Conservation (phyloP, 1,140 invertebrate species). For the Bombus soroeensis region DNA sequence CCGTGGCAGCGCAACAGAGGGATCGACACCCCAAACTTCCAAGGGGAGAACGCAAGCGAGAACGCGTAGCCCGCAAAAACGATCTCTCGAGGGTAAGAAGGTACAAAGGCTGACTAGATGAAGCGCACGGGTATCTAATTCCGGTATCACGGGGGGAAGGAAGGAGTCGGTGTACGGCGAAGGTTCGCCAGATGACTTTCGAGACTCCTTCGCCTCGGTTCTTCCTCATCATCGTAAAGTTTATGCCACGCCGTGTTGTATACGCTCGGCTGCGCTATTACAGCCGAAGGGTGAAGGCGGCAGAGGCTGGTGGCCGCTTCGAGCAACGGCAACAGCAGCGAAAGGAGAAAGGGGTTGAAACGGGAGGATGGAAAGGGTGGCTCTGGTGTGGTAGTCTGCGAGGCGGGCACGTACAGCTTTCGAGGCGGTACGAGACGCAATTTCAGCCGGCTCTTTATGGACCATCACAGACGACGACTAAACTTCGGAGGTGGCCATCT, state of each 20-base stretch:
- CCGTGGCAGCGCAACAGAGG: not conserved
- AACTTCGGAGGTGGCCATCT: conserved; percentile 46
- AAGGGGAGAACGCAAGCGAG: too few relatives aligned
- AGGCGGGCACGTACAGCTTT: conserved; percentile 25
- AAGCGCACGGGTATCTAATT: conserved; percentile 40
- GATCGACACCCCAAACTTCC: too few relatives aligned
- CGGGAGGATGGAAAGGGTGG: not conserved
- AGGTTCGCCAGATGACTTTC: conserved; percentile 35
- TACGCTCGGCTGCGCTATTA: conserved; percentile 48
- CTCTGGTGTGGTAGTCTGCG: not conserved
- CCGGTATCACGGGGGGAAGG: conserved; percentile 19
- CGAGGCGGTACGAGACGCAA: conserved; percentile 43
- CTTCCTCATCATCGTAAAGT: conserved; percentile 63
- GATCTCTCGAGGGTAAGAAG: conserved; percentile 17
- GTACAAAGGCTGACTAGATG: conserved; percentile 18
- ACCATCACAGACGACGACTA: conserved; percentile 55
- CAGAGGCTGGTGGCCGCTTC: conserved; percentile 13
- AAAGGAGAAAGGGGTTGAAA: too few relatives aligned
- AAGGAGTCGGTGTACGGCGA: not conserved
- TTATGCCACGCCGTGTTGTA: conserved; percentile 53
- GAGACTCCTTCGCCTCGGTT: conserved; percentile 37
- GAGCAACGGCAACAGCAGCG: too few relatives aligned
- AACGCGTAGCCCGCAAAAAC: not conserved
- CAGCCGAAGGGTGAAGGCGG: conserved; percentile 32
- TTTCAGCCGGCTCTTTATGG: conserved; percentile 59